Evolutionary conservation across 2,888 invertebrate genomes (phyloP).

Genomic region (Synanthedon formicaeformis): DNA sequence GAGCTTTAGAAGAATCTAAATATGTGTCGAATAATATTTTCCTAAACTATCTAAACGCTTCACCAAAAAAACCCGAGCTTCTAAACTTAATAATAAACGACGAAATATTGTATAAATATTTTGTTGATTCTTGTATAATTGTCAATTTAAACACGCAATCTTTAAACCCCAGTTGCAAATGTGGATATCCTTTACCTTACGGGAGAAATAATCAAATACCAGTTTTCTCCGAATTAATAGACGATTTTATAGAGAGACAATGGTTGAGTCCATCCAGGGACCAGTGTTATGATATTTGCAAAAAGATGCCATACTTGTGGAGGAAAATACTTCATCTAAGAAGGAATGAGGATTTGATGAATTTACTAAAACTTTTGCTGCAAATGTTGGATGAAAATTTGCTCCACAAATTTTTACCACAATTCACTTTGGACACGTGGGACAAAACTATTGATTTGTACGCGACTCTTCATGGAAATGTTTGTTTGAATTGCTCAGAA

Average conservation of each 20-base stretch:
- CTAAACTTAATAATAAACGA: constrained; percentile 45
- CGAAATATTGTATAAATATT: constrained; percentile 58
- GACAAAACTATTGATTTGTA: constrained; percentile 66
- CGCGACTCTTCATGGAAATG: constrained; percentile 65
- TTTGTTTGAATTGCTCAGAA: constrained; percentile 74
- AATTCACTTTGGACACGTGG: constrained; percentile 72
- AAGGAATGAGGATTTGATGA: constrained; percentile 58
- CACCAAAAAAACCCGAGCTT: constrained; percentile 27
- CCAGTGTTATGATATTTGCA: constrained; percentile 65
- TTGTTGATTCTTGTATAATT: constrained; percentile 70
- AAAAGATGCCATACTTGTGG: constrained; percentile 74
- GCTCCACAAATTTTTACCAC: constrained; percentile 63
- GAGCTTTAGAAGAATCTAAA: constrained; percentile 46
- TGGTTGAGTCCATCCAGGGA: constrained; percentile 47
- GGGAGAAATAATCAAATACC: constrained; percentile 45
- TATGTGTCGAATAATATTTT: constrained; percentile 52
- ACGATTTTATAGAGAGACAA: constrained; percentile 65
- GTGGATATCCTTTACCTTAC: constrained; percentile 71
- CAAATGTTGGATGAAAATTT: constrained; percentile 72
- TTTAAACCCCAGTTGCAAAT: constrained; percentile 64
- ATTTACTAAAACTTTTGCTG: constrained; percentile 66
- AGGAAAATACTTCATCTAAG: constrained; percentile 65
- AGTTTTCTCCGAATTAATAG: constrained; percentile 68
- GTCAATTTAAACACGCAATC: constrained; percentile 58
- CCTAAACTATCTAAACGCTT: constrained; percentile 45